These are phyloP conservation scores for Gila robusta DNA, from an alignment of 2,797 vertebrate genomes.

Conservation along the genomic window DNA sequence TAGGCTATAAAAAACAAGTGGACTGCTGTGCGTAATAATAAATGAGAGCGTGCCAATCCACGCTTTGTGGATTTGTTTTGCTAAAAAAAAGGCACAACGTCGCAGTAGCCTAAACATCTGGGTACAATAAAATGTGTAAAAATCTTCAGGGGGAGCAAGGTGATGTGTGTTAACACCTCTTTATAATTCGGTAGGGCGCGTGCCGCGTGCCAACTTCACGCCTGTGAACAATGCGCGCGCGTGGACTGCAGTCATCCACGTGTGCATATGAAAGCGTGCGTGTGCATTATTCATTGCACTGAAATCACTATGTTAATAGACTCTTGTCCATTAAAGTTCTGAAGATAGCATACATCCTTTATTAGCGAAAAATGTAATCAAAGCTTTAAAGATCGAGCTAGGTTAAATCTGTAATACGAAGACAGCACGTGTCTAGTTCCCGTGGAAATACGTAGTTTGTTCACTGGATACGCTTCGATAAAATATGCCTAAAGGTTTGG, in stretches of 20 bases:
- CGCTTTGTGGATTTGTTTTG: neutral
- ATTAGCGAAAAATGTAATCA: neutral
- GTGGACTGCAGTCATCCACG: neutral
- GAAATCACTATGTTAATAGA: neutral
- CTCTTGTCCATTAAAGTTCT: neutral
- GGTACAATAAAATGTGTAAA: neutral
- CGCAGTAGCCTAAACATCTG: neutral
- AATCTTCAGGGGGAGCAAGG: neutral
- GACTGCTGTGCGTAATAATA: neutral
- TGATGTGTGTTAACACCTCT: conserved; percentile 22
- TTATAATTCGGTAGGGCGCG: neutral
- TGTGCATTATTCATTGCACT: neutral
- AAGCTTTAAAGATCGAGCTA: neutral
- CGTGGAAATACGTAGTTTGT: neutral
- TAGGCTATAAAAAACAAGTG: neutral
- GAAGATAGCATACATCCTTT: neutral
- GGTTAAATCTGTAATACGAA: neutral
- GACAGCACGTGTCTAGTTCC: neutral
- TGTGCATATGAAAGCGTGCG: neutral
- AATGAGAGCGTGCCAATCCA: neutral
- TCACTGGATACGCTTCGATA: neutral
- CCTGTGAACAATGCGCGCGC: neutral
- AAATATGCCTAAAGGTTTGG: neutral
- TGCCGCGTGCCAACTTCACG: conserved; percentile 29
- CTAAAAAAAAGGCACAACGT: neutral